Percentiles rank a stretch among this genome's conserved stretches.
Evolutionary conservation across 2,797 vertebrate genomes (phyloP).

Genomic region (Helicolenus hilgendorfi): DNA sequence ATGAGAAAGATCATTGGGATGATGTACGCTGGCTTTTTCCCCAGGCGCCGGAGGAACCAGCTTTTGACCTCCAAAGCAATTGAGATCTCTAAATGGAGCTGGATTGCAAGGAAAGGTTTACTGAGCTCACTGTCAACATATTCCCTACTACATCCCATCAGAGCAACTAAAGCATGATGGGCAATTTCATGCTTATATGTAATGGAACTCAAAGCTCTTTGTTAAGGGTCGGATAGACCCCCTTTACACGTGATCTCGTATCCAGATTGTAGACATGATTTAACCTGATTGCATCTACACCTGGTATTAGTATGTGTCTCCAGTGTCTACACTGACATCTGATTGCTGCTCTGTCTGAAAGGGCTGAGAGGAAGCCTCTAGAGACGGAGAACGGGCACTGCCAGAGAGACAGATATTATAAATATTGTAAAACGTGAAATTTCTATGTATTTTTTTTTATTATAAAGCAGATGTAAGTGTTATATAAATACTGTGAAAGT

Average conservation of each 20-base stretch:
- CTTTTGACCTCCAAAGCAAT: conserved; percentile 43
- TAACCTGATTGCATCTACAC: too few species aligned
- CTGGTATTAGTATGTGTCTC: too few species aligned
- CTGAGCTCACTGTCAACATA: neutral
- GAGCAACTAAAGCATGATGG: neutral
- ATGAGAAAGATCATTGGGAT: conserved; percentile 54
- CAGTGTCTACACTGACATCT: too few species aligned
- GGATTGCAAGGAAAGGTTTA: neutral
- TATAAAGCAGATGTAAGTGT: too few species aligned
- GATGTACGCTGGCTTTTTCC: conserved; percentile 39
- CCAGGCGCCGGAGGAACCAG: neutral
- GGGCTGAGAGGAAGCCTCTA: too few species aligned
- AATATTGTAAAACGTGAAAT: too few species aligned
- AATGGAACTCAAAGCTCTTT: neutral
- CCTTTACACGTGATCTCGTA: neutral
- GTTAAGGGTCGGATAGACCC: neutral
- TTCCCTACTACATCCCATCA: neutral
- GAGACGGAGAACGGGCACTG: too few species aligned
- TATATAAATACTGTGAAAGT: too few species aligned
- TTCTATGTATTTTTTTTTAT: too few species aligned
- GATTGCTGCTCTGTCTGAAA: too few species aligned
- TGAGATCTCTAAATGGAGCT: conserved; percentile 19
- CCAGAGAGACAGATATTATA: too few species aligned
- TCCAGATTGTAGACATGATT: neutral
- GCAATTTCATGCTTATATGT: neutral